A percentile compares a stretch with the other conserved stretches of the same genome.
phyloP scores from a whole-genome alignment of 2,888 invertebrate genomes.

The Drosophila incognita region DNA sequence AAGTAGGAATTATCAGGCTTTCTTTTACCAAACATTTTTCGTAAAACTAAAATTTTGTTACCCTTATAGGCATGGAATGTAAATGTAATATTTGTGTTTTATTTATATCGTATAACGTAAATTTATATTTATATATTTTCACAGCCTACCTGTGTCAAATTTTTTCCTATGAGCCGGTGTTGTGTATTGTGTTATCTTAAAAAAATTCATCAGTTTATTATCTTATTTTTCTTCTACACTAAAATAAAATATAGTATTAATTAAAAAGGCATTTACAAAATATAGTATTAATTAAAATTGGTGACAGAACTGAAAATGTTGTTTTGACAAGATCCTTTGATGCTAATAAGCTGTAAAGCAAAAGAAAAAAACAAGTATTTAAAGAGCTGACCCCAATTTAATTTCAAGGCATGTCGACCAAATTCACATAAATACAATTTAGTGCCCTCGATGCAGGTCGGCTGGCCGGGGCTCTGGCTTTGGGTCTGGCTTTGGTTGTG shows the following conservation, averaged over 20 bases:
- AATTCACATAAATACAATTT: conserved; percentile 31
- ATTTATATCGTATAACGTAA: not conserved
- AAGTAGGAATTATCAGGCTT: conserved; percentile 53
- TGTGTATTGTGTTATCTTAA: not conserved
- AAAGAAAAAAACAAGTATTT: conserved; percentile 33
- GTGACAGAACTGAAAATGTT: not conserved
- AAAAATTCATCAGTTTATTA: not conserved
- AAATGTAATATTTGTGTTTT: conserved; percentile 19
- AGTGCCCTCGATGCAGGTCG: not conserved
- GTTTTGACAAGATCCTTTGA: not conserved
- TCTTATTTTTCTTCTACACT: not conserved
- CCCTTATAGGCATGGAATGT: conserved; percentile 58
- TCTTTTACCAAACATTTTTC: conserved; percentile 74
- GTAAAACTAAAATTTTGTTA: conserved; percentile 77
- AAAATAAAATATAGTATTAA: not conserved
- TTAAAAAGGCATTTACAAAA: not conserved
- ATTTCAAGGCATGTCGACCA: conserved; percentile 33
- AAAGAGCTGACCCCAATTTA: conserved; percentile 45
- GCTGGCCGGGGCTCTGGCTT: conserved; percentile 9
- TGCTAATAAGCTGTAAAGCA: conserved; percentile 29
- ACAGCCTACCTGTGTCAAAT: conserved; percentile 57
- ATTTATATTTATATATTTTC: not conserved
- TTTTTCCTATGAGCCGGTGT: not conserved
- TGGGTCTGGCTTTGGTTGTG: conserved; percentile 12
- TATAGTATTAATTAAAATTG: not conserved